Conservation (phyloP, 1,140 invertebrate genomes). For the Chymomyza costata region DNA sequence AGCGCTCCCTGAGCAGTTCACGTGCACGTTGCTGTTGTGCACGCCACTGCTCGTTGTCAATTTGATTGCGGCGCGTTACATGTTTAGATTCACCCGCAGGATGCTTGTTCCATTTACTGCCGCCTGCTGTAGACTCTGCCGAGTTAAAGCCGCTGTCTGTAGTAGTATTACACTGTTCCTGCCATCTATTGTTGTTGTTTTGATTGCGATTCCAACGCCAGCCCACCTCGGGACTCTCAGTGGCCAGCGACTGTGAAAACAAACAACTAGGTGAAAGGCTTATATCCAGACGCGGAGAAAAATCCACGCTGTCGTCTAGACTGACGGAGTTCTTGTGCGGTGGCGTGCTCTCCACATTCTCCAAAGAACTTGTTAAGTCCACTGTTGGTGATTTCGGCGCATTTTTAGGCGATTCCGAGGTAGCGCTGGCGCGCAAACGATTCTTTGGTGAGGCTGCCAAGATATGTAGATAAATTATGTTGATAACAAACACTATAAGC, state of each 20-base stretch:
- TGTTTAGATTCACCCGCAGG: slow-evolving; percentile 27
- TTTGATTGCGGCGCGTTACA: slow-evolving; percentile 43
- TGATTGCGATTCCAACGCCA: slow-evolving; percentile 60
- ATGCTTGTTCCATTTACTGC: slow-evolving; percentile 32
- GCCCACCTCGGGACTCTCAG: slow-evolving; percentile 61
- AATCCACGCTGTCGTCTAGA: slow-evolving; percentile 63
- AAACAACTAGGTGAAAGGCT: slow-evolving; percentile 55
- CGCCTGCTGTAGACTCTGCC: slow-evolving; percentile 34
- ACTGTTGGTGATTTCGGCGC: slow-evolving; percentile 19
- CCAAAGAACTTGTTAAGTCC: not conserved
- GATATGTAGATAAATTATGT: not conserved
- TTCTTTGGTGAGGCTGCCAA: slow-evolving; percentile 58
- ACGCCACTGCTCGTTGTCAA: slow-evolving; percentile 46
- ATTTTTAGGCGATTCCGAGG: slow-evolving; percentile 9
- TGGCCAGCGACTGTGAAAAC: slow-evolving; percentile 58
- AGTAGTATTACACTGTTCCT: slow-evolving; percentile 38
- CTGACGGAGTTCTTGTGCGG: slow-evolving; percentile 47
- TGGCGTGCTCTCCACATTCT: slow-evolving; percentile 51
- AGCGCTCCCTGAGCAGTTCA: slow-evolving; percentile 57
- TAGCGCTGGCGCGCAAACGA: slow-evolving; percentile 35
- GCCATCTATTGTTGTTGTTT: slow-evolving; percentile 3
- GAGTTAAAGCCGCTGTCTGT: slow-evolving; percentile 63
- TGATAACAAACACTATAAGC: too few species aligned
- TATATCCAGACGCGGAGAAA: slow-evolving; percentile 48
- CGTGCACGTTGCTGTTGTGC: slow-evolving; percentile 54